Conservation (phyloP, 2,888 invertebrate genomes). For the Busseola fusca region DNA sequence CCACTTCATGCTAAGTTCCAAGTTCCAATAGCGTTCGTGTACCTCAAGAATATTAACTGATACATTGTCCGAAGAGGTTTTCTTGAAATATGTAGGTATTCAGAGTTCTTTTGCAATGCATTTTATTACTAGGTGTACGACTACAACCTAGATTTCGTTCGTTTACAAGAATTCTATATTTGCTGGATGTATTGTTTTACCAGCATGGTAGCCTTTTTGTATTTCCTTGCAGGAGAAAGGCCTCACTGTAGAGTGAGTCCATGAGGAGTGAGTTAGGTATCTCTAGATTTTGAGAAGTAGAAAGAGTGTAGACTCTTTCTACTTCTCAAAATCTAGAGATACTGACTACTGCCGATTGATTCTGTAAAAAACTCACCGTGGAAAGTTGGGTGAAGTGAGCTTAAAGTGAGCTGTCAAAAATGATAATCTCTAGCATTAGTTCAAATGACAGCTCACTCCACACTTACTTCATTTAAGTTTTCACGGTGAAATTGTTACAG, state of each 20-base stretch:
- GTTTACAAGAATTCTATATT: slow-evolving; percentile 33
- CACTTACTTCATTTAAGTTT: no score
- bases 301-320: neutral
- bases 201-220: neutral
- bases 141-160: slow-evolving; percentile 28
- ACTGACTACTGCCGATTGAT: no score
- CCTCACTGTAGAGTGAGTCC: no score
- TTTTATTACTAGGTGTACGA: slow-evolving; percentile 32
- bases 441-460: no score
- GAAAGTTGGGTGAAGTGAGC: no score
- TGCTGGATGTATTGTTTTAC: neutral
- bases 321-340: neutral
- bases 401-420: no score
- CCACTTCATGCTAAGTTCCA: slow-evolving; percentile 20
- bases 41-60: slow-evolving; percentile 30
- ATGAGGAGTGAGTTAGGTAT: no score
- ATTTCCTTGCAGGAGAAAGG: neutral
- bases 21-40: slow-evolving; percentile 23
- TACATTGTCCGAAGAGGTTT: slow-evolving; percentile 31
- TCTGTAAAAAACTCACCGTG: no score
- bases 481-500: no score
- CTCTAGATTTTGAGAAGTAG: neutral
- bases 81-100: slow-evolving; percentile 34
- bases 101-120: slow-evolving; percentile 10
- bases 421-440: no score